Evolutionary conservation across 2,113 vertebrate species (phyloP), one percentile per base, ranked within the genome.

Genomic region (Egretta garzetta): DNA sequence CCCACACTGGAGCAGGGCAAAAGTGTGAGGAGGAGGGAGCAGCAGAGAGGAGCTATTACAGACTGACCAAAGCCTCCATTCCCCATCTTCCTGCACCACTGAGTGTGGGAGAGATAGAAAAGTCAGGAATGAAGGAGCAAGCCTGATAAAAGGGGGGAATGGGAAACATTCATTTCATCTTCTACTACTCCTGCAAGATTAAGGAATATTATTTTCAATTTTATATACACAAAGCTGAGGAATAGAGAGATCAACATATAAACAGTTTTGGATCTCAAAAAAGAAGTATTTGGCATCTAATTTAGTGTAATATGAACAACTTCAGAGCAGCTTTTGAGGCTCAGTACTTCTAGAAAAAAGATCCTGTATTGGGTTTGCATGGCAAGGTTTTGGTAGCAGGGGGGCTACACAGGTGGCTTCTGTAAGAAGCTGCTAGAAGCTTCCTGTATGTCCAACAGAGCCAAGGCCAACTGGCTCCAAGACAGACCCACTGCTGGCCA

Each of bases 51-150:
- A 41, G 11, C 55, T 71, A 30, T 27, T 71, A 77, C 11, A 21
- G 37, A 19, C 22, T 7, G 24, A 77, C 20, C 43, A 50, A n/a
- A 56, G 32, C 12, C 50, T 35, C 56, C 18, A 4, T 15, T 71
- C 21, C 17, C 14, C 15, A 50, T 13, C 3, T 2, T 12, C 41
- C 30, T 53, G 16, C 28, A 53, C 21, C 0, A 1, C 50, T n/a
- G 27, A 2, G 8, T 3, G 1, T 1, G 4, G 15, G 13, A 4
- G 8, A 39, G 8, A 3, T 15, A 27, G 12, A 49, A 68, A 11
- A 60, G 24, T 27, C 16, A 50, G 55, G 14, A 66, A 80, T 4
- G 24, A 93, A 55, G 28, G 21, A 88, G 14, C 2, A 58, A 91
- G 77, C 45, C 32, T 18, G 35, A 8, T 12, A 60, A 67, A 50